A percentile compares a stretch with the other conserved stretches of the same genome.
These are phyloP conservation scores for Orthonyx spaldingii DNA, from an alignment of 2,113 vertebrate genomes.

Conservation along the genomic window DNA sequence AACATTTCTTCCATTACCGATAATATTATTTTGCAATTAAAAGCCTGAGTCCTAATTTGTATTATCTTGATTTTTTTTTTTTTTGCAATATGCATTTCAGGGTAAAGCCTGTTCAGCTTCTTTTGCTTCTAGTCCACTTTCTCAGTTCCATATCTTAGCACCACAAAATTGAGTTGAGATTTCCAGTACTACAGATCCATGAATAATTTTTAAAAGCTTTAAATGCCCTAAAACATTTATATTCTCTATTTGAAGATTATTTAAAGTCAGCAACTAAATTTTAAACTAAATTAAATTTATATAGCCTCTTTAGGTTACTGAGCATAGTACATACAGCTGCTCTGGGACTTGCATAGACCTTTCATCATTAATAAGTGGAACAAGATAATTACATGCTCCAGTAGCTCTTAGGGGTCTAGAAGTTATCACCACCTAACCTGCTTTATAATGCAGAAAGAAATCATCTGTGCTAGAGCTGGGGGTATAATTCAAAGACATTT, in stretches of 20 bases:
- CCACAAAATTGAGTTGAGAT: not conserved
- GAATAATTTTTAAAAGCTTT: not conserved
- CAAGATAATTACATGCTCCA: conserved; percentile 57
- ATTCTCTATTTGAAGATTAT: not conserved
- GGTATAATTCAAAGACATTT: conserved; percentile 20
- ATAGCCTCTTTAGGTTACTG: not conserved
- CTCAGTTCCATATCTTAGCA: not conserved
- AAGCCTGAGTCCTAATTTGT: not conserved
- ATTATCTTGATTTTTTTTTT: not conserved
- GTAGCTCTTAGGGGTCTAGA: conserved; percentile 34
- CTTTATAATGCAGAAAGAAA: conserved; percentile 39
- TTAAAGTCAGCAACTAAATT: not conserved
- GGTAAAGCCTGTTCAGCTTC: not conserved
- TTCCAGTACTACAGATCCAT: not conserved
- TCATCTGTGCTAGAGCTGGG: not conserved
- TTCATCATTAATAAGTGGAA: conserved; percentile 58
- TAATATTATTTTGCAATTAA: not conserved
- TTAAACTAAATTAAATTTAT: conserved; percentile 32
- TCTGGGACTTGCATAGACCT: conserved; percentile 36
- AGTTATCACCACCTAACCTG: conserved; percentile 49
- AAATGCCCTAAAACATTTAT: not conserved
- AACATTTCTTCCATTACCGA: not conserved
- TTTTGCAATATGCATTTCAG: not conserved
- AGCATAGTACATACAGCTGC: not conserved
- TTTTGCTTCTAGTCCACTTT: not conserved